Conservation (phyloP, 1,140 invertebrate genomes). For the Drosophila azteca region DNA sequence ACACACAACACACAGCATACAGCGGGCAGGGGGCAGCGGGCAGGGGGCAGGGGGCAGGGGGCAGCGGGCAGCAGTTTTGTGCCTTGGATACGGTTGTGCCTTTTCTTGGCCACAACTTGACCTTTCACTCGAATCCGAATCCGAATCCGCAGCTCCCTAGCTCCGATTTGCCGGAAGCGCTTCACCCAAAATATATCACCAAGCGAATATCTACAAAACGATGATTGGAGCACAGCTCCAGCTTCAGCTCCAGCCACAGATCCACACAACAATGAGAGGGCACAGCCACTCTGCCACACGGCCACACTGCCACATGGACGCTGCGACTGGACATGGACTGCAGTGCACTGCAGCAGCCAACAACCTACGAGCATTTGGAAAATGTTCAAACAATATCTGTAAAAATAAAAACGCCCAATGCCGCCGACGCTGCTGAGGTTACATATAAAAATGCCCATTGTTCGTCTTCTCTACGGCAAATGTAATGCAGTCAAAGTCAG, state of each 20-base stretch:
- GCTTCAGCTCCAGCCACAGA: slow-evolving; percentile 16
- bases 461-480: slow-evolving; percentile 61
- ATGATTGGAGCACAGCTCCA: slow-evolving; percentile 45
- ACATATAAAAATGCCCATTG: slow-evolving; percentile 68
- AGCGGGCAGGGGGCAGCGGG: too few relatives aligned
- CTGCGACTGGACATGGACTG: slow-evolving; percentile 27
- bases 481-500: slow-evolving; percentile 60
- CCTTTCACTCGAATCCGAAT: slow-evolving; percentile 59
- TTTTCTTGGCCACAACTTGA: slow-evolving; percentile 74
- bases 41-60: too few relatives aligned
- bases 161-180: slow-evolving; percentile 76
- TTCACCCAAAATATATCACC: slow-evolving; percentile 80
- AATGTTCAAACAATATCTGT: slow-evolving; percentile 79
- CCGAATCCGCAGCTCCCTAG: slow-evolving; percentile 8
- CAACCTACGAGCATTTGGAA: slow-evolving; percentile 29
- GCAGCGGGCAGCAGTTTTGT: slow-evolving; percentile 63
- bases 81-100: slow-evolving; percentile 29
- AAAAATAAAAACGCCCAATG: slow-evolving; percentile 82
- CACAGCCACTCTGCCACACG: slow-evolving; percentile 18
- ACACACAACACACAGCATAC: too few relatives aligned
- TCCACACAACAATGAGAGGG: slow-evolving; percentile 16
- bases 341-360: neutral
- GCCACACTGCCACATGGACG: slow-evolving; percentile 19
- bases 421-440: slow-evolving; percentile 45
- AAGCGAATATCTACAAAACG: slow-evolving; percentile 75